Conservation (phyloP, 2,888 invertebrate species). For the Conomelus anceps region DNA sequence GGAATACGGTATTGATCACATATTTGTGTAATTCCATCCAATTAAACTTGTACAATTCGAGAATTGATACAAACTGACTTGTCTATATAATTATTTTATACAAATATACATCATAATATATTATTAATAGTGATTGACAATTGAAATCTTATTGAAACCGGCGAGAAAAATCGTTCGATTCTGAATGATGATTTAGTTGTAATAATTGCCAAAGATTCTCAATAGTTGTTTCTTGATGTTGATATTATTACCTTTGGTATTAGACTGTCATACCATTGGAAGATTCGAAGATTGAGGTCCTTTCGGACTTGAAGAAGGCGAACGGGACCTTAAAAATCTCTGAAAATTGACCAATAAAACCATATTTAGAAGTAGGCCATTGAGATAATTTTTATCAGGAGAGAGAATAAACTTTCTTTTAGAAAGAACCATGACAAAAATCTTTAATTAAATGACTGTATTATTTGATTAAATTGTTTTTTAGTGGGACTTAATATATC, state of each 20-base stretch:
- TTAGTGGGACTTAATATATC: too few species aligned
- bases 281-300: background rate
- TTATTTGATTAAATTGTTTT: background rate
- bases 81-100: background rate
- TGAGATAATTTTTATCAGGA: too few species aligned
- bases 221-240: background rate
- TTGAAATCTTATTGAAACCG: too few species aligned
- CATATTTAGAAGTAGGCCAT: background rate
- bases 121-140: background rate
- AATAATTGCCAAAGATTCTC: background rate
- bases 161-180: too few species aligned
- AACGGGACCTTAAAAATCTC: background rate
- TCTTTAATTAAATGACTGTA: background rate
- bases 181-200: background rate
- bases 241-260: background rate
- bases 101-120: background rate
- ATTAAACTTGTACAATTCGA: background rate
- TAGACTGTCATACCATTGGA: constrained; percentile 2
- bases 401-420: too few species aligned
- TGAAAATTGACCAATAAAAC: background rate
- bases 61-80: background rate
- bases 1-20: background rate
- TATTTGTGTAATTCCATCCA: background rate
- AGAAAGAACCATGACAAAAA: background rate
- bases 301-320: background rate